Percentiles rank a stretch among this genome's conserved stretches.
Conservation (phyloP, 1,140 invertebrate genomes). For the Microplitis demolitor region DNA sequence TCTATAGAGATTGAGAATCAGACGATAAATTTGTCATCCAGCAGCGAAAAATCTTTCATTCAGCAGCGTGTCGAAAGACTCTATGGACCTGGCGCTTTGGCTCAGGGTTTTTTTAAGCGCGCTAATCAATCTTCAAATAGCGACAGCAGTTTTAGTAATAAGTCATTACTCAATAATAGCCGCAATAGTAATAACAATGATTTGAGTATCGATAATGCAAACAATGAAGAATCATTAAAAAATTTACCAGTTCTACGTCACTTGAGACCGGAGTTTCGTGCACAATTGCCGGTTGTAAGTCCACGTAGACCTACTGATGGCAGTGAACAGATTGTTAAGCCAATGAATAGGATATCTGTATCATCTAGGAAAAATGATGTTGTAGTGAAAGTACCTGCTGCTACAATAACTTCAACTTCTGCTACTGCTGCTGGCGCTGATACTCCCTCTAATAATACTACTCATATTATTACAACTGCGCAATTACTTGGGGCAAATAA, state of each 20-base stretch:
- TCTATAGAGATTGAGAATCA: constrained; percentile 35
- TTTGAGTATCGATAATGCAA: constrained; percentile 47
- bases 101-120: constrained; percentile 75
- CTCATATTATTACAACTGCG: constrained; percentile 4
- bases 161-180: constrained; percentile 40
- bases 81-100: constrained; percentile 83
- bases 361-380: constrained; percentile 31
- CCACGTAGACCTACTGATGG: constrained; percentile 63
- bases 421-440: too few species aligned
- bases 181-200: constrained; percentile 54
- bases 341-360: constrained; percentile 49
- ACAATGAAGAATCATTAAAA: constrained; percentile 54
- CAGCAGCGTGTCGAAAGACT: constrained; percentile 85
- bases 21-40: constrained; percentile 47
- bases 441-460: constrained; percentile 19
- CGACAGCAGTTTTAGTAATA: constrained; percentile 53
- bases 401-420: too few species aligned
- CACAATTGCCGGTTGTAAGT: constrained; percentile 76
- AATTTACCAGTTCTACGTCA: constrained; percentile 78
- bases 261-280: constrained; percentile 80
- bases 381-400: constrained; percentile 15
- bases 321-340: constrained; percentile 55
- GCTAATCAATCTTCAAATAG: constrained; percentile 49
- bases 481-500: constrained; percentile 19
- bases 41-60: constrained; percentile 79